Conservation (phyloP, 2,797 vertebrate species). For the Gymnodraco acuticeps region DNA sequence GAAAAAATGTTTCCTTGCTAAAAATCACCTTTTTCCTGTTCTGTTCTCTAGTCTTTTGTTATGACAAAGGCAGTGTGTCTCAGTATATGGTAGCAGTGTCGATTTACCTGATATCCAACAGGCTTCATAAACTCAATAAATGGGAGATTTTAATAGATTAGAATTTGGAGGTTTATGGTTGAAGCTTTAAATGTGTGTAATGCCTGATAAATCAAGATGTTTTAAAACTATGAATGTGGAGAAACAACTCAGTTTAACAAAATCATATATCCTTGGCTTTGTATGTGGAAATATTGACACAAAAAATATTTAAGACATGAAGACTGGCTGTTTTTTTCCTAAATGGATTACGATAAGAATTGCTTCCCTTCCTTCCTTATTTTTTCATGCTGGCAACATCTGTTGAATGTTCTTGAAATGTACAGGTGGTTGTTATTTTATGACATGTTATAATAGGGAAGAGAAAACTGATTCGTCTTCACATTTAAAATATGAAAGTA, state of each 20-base stretch:
- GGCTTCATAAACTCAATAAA: constrained; percentile 21
- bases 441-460: not conserved
- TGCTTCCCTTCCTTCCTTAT: not conserved
- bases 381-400: not conserved
- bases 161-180: not conserved
- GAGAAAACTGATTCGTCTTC: not conserved
- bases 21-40: constrained; percentile 6
- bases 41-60: constrained; percentile 17
- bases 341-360: not conserved
- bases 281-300: not conserved
- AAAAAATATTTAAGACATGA: too few species aligned
- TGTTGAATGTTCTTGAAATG: constrained; percentile 8
- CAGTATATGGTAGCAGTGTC: constrained; percentile 27
- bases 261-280: not conserved
- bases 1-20: not conserved
- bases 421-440: not conserved
- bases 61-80: constrained; percentile 45
- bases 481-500: not conserved
- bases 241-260: not conserved
- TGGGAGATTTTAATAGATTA: not conserved
- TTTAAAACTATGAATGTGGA: not conserved
- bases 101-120: constrained; percentile 28
- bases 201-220: not conserved
- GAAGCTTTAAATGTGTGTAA: not conserved
- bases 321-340: not conserved